A percentile compares a stretch with the other conserved stretches of the same genome.
Conservation (phyloP, 2,888 invertebrate genomes). For the Pyrochroa serraticornis region DNA sequence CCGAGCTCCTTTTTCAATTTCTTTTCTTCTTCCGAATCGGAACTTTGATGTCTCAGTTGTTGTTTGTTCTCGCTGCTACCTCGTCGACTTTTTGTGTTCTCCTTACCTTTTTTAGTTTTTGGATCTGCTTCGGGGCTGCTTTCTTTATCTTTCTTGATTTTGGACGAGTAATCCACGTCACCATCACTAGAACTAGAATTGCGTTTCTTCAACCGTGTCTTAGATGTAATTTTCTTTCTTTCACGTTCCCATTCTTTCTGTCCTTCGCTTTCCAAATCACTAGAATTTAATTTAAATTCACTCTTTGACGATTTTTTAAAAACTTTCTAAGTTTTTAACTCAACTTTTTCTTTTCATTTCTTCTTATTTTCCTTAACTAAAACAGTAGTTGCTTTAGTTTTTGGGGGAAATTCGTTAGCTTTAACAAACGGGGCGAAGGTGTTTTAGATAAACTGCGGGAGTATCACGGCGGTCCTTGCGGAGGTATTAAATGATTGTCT, state of each 20-base stretch:
- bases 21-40: constrained; percentile 63
- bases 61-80: too few species aligned
- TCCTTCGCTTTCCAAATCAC: constrained; percentile 55
- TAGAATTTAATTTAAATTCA: constrained; percentile 54
- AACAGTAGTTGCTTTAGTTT: constrained; percentile 49
- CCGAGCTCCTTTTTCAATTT: constrained; percentile 51
- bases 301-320: constrained; percentile 54
- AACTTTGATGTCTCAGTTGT: too few species aligned
- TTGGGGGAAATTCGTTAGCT: constrained; percentile 64
- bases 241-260: constrained; percentile 48
- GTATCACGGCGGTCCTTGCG: constrained; percentile 65
- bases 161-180: too few species aligned
- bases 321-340: constrained; percentile 49
- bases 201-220: too few species aligned
- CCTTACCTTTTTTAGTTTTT: constrained; percentile 60
- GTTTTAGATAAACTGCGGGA: constrained; percentile 83
- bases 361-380: constrained; percentile 57
- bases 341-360: constrained; percentile 54
- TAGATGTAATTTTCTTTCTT: constrained; percentile 47
- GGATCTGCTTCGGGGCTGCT: constrained; percentile 61
- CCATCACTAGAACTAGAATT: too few species aligned
- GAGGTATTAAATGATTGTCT: constrained; percentile 45
- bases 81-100: too few species aligned
- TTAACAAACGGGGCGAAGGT: constrained; percentile 84
- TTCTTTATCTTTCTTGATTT: constrained; percentile 62